phyloP scores from a whole-genome alignment of 2,888 invertebrate genomes.

The Tenthredo mesomela region DNA sequence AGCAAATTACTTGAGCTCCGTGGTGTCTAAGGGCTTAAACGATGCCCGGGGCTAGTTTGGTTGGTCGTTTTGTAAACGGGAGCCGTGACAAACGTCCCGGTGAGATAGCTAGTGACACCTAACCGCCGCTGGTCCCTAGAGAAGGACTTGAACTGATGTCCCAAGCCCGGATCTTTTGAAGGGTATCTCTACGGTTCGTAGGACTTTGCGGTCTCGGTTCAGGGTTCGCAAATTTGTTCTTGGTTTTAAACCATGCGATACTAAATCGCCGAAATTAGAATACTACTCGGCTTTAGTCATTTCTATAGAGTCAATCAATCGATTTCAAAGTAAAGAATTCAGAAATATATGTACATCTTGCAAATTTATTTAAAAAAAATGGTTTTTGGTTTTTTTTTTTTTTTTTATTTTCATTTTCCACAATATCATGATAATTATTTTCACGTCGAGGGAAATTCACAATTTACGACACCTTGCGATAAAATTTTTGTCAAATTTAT shows the following conservation, averaged over 20 bases:
- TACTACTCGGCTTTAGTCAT: neutral
- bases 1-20: constrained; percentile 48
- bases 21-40: constrained; percentile 47
- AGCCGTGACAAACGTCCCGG: constrained; percentile 52
- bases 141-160: constrained; percentile 50
- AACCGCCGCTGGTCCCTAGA: constrained; percentile 49
- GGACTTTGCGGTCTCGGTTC: constrained; percentile 42
- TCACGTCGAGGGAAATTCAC: no score
- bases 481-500: constrained; percentile 19
- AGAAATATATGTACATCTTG: neutral
- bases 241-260: constrained; percentile 38
- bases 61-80: constrained; percentile 46
- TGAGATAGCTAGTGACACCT: constrained; percentile 48
- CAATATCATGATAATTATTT: no score
- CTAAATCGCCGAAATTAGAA: constrained; percentile 41
- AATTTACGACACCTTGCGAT: no score
- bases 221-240: constrained; percentile 46
- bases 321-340: neutral
- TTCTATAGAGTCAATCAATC: neutral
- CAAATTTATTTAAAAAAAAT: neutral
- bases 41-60: constrained; percentile 50
- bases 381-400: no score
- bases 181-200: constrained; percentile 49
- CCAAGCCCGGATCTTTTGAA: constrained; percentile 49
- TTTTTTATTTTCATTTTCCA: no score